Base-by-base conservation (phyloP, 2,888 invertebrate species). In the Ectropis crepuscularia region DNA sequence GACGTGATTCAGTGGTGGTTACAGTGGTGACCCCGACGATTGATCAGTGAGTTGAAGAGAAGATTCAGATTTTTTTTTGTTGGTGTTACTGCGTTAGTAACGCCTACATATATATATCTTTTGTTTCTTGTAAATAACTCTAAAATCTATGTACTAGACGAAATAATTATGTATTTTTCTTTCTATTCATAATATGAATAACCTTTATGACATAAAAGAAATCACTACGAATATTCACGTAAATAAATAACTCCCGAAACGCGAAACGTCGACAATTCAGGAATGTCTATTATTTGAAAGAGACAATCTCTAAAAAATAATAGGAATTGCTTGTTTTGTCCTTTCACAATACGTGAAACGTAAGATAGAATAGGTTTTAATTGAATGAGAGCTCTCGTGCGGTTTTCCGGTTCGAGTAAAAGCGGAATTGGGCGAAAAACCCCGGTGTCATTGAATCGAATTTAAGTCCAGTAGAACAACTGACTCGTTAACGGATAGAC, bases 281-380 rank as follows among this genome's bases (percentile, higher is more conserved):
- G 5, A n/a, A 38, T 8, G 11, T 11, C 49, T 6, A 46, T 39
- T 7, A 42, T 61, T 55, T 45, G 36, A 36, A 57, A 54, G 45
- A 58, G 62, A 65, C 55, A 67, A 66, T 67, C 57, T 46, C 51
- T 43, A 48, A 50, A 63, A 65, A 70, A 66, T 65, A 55, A 69
- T 50, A 64, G 51, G 57, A 62, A 53, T n/a, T 64, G 57, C 47
- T 42, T 57, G 60, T 63, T 49, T 60, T 62, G 65, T 68, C 57
- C 51, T 63, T 64, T 63, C 66, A 51, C 63, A 61, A 61, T 65
- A 66, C 68, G 61, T 47, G 53, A 63, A 63, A 60, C 11, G 53
- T n/a, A 43, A n/a, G 39, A 64, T 45, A 67, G 55, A 70, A 70
- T 67, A 68, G 68, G 63, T 67, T 70, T 69, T 69, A 69, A 72